Conservation (phyloP, 2,888 invertebrate species). For the Hirtodrosophila trivittata region DNA sequence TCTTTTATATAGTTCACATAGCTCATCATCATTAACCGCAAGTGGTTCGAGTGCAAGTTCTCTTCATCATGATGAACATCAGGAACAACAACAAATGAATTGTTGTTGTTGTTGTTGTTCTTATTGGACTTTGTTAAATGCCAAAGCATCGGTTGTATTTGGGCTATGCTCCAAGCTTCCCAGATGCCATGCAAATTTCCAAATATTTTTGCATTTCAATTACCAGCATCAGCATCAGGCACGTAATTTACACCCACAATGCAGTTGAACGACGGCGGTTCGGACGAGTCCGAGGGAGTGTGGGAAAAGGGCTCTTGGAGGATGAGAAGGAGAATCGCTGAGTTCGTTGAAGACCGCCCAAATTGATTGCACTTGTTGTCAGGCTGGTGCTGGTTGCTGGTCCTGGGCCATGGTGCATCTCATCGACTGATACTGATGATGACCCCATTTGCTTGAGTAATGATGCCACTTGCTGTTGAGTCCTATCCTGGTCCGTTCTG, state of each 20-base stretch:
- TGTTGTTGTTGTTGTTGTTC: slow-evolving; percentile 8
- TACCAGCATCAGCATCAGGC: slow-evolving; percentile 68
- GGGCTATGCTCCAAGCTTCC: slow-evolving; percentile 14
- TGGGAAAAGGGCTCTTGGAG: background rate
- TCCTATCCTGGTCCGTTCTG: slow-evolving; percentile 4
- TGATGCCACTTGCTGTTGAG: slow-evolving; percentile 69
- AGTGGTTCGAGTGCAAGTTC: slow-evolving; percentile 13
- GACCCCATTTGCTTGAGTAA: slow-evolving; percentile 79
- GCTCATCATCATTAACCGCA: slow-evolving; percentile 47
- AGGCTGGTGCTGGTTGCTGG: slow-evolving; percentile 13
- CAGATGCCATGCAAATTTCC: slow-evolving; percentile 56
- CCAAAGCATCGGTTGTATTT: slow-evolving; percentile 38
- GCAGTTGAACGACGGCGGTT: slow-evolving; percentile 5
- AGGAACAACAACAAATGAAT: slow-evolving; percentile 1
- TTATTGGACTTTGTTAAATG: slow-evolving; percentile 41
- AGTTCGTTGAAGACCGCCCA: slow-evolving; percentile 48
- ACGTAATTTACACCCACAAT: slow-evolving; percentile 57
- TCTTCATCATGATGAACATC: slow-evolving; percentile 14
- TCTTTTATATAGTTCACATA: slow-evolving; percentile 23
- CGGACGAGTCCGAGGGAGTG: background rate
- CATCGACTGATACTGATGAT: slow-evolving; percentile 62
- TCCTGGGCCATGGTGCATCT: slow-evolving; percentile 35
- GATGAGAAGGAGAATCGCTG: slow-evolving; percentile 13
- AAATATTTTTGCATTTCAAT: slow-evolving; percentile 80
- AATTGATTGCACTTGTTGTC: slow-evolving; percentile 73